Evolutionary conservation across 2,797 vertebrate genomes (phyloP).

Genomic region (Brotula barbata): DNA sequence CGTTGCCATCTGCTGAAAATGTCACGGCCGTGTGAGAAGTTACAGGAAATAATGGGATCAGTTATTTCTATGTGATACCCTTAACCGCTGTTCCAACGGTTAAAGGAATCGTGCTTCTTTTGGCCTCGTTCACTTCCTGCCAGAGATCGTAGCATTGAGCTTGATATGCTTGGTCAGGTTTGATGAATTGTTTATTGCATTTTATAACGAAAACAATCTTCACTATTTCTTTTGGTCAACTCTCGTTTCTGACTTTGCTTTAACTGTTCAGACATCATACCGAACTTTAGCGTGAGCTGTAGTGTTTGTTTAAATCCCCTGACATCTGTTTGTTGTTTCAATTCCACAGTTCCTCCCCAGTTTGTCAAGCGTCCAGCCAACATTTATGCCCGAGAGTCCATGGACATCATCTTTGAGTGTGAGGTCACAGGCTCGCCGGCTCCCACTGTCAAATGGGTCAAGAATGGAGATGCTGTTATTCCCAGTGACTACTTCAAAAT

Average conservation of each 20-base stretch:
- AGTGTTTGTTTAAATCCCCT: not conserved
- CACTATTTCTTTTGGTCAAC: not conserved
- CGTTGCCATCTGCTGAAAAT: constrained; percentile 18
- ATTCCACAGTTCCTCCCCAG: constrained; percentile 82
- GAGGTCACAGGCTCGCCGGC: constrained; percentile 89
- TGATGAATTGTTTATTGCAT: constrained; percentile 29
- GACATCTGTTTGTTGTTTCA: constrained; percentile 19
- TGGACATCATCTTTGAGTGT: constrained; percentile 95
- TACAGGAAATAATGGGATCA: constrained; percentile 30
- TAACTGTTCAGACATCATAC: not conserved
- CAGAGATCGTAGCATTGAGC: constrained; percentile 2
- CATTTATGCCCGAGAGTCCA: constrained; percentile 93
- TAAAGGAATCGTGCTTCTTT: constrained; percentile 31
- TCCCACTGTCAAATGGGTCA: constrained; percentile 96
- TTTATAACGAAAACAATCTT: constrained; percentile 6
- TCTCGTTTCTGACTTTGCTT: not conserved
- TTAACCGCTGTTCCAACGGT: constrained; percentile 36
- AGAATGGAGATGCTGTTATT: constrained; percentile 96
- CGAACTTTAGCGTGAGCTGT: not conserved
- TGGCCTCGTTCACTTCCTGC: constrained; percentile 28
- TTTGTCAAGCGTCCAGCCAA: constrained; percentile 86
- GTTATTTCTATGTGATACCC: constrained; percentile 16
- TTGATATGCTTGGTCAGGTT: constrained; percentile 25
- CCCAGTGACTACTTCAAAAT: constrained; percentile 99
- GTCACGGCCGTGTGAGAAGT: constrained; percentile 18